Conservation (phyloP, 2,797 vertebrate species). For the Gallirallus australis region DNA sequence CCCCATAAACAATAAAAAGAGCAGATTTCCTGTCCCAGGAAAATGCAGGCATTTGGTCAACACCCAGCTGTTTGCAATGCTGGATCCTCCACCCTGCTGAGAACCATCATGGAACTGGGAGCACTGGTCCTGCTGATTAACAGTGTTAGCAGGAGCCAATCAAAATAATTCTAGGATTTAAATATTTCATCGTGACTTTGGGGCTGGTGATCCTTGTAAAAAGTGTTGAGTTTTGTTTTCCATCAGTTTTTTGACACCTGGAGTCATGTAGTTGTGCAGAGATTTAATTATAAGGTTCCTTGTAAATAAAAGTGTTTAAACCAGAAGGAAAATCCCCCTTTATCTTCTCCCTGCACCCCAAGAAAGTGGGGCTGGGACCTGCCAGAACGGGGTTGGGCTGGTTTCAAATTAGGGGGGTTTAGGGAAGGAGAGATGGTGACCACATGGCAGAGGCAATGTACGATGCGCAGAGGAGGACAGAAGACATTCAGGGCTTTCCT, state of each 20-base stretch:
- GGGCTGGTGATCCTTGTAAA: background rate
- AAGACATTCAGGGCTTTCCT: background rate
- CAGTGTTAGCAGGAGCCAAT: background rate
- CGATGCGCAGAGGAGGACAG: background rate
- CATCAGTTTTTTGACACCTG: background rate
- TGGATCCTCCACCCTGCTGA: background rate
- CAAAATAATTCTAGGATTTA: background rate
- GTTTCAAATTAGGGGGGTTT: background rate
- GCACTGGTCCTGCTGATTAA: rapidly evolving
- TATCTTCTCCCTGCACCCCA: background rate
- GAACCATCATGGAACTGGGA: background rate
- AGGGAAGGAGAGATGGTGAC: background rate
- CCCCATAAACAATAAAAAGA: background rate
- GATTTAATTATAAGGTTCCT: background rate
- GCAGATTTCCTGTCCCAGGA: background rate
- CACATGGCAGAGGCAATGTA: background rate
- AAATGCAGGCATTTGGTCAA: background rate
- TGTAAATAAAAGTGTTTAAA: background rate
- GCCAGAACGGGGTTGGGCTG: background rate
- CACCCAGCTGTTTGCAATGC: background rate
- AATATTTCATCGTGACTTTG: background rate
- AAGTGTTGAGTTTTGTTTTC: background rate
- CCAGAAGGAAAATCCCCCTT: background rate
- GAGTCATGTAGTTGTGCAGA: background rate
- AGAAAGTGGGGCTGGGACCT: background rate